Base-by-base conservation (phyloP, 2,797 vertebrate genomes). In the Sus cebifrons region DNA sequence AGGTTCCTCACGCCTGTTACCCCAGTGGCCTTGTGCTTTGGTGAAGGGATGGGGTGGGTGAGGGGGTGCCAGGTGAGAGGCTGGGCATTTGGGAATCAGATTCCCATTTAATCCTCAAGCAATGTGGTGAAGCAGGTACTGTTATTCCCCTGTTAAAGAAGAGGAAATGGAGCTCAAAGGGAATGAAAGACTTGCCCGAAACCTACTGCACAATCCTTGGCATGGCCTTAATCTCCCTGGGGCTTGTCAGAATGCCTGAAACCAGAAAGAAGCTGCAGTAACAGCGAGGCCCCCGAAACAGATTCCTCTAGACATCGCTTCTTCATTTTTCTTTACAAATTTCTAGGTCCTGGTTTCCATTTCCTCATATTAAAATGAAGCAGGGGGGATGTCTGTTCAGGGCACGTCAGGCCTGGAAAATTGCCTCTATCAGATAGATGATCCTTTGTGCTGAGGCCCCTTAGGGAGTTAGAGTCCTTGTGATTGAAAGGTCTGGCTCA, bases 51-150 rank as follows among this genome's bases (percentile, higher is more conserved):
- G 87, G 36, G 52, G 36, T 36, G 65, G 29, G 2, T 9, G 17
- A 49, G 23, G 11, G 10, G 17, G 29, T 21, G 52, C 18, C 44
- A 49, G 44, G 44, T 49, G 44, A 49, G 44, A 49, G 44, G 44
- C 25, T 89, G 40, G 44, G 25, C 54, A 18, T 87, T 29, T 32
- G 27, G 56, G 60, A 65, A 68, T 36, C 64, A 64, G 67, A 71
- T 78, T 88, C 20, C 74, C 40, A 17, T 75, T 93, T 71, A 68
- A 68, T 91, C 64, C 11, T 94, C 58, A 67, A 60, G 77, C 73
- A 64, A 67, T n/a, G 14, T 54, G 52, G 40, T 44, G 60, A 79
- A 32, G 60, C 54, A 60, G 91, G 6, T 71, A 20, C 12, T 58
- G 18, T 87, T 49, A 32, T 29, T 40, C 18, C 29, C 14, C 29